A percentile compares a stretch with the other conserved stretches of the same genome.
phyloP scores from a whole-genome alignment of 2,888 invertebrate genomes.

The Hecatera dysodea region DNA sequence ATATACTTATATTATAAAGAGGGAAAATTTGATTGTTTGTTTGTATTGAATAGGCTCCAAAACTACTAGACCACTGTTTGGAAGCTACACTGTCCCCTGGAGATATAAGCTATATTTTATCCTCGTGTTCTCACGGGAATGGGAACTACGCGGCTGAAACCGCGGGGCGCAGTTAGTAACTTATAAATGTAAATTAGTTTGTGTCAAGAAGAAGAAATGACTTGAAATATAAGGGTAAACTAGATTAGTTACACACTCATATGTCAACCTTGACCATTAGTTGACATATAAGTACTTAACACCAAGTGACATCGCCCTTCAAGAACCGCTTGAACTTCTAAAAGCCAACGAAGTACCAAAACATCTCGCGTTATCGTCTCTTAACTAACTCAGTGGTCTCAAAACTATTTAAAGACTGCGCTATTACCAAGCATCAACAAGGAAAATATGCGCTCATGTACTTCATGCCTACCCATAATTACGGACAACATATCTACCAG shows the following conservation, averaged over 20 bases:
- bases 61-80: no score
- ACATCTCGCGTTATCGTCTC: conserved; percentile 55
- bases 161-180: no score
- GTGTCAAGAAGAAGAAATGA: no score
- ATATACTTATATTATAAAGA: no score
- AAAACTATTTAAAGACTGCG: conserved; percentile 64
- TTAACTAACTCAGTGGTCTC: conserved; percentile 57
- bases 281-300: conserved; percentile 24
- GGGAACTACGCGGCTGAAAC: no score
- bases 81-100: no score
- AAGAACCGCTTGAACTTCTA: conserved; percentile 31
- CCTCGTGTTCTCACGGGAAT: no score
- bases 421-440: conserved; percentile 56
- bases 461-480: conserved; percentile 68
- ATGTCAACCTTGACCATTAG: conserved; percentile 18
- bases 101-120: no score
- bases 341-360: conserved; percentile 40
- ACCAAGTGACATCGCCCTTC: conserved; percentile 17
- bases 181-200: no score
- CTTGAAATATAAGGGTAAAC: not conserved
- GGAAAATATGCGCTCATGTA: conserved; percentile 64
- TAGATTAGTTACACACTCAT: not conserved
- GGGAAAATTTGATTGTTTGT: no score
- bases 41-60: no score
- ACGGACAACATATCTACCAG: conserved; percentile 67